Base-by-base conservation (phyloP, 2,113 vertebrate species). In the Aegotheles bennettii region DNA sequence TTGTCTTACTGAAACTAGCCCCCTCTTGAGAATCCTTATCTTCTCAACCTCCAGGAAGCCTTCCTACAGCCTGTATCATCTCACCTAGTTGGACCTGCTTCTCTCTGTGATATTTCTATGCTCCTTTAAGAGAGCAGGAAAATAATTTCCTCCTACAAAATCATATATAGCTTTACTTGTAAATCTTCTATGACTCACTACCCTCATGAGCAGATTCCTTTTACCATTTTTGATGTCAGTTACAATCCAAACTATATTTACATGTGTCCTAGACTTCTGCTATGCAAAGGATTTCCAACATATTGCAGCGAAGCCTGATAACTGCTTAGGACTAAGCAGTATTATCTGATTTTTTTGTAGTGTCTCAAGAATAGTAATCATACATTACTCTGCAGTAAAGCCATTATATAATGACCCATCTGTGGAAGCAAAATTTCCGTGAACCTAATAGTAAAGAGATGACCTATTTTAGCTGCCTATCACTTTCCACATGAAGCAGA, bases 281-380 rank as follows among this genome's bases (percentile, higher is more conserved):
- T 79, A 23, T 71, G 57, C 45, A 69, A 90, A 77, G 24, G 50
- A 81, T 94, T 96, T 95, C 87, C 65, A 91, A 42, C 60, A 47
- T 81, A 79, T 29, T 81, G 88, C 87, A 84, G 42, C 26, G 74
- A 84, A 92, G 38, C 25, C 78, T 95, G 57, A 35, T 69, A 91
- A 80, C 60, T 90, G 36, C 68, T 94, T 89, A 90, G 63, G 70
- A 78, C 65, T 93, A 87, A 93, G 89, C 31, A 88, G 82, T 43
- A 71, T 64, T 53, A 88, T 51, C 89, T 86, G 54, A 29, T 31
- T 53, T 65, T 60, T 64, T 89, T 78, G 71, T 20, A 43, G 17
- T 54, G 28, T 94, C 43, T 95, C 79, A 68, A 24, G 68, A 65
- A 83, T 26, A 70, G 75, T 67, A 63, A 91, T 75, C 45, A 29